Evolutionary conservation across 2,888 invertebrate genomes (phyloP), one percentile per base, ranked within the genome.

Genomic region (Cylloceria caligata): DNA sequence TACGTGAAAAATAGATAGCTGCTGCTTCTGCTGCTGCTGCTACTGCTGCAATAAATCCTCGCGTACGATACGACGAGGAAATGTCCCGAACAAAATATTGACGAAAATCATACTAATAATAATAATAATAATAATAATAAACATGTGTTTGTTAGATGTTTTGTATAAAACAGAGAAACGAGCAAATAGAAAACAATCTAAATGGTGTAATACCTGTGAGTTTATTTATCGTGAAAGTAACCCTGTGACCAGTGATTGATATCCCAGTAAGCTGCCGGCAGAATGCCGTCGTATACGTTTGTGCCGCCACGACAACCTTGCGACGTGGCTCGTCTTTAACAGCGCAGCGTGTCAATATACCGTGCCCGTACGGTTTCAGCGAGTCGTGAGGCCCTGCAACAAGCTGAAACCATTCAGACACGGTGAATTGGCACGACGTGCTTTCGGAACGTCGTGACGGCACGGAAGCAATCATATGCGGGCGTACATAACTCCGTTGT

Each of bases 81-180:
- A 67, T 30, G 42, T 24, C 24, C 60, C 62, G 42, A 64, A 45
- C 27, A 73, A 75, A 73, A 73, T 73, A 62, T 81, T 72, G 80
- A 49, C 57, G n/a, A 69, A 64, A n/a, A 64, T 65, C 74, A 55
- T 67, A 68, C 67, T 72, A 60, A 68, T 76, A 62, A 76, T 60
- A 9, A 77, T 67, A 64, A 49, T 30, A 30, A 47, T 57, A 52
- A 49, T 72, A 77, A 24, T 72, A 47, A 80, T 39, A 68, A 77
- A 81, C 73, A 82, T 75, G 77, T 90, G 89, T 90, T 91, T 90
- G 86, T 88, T 90, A 90, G 90, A 89, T 90, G 90, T 91, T 91
- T 91, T 91, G 88, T 91, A 91, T 90, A 89, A 90, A 90, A 90
- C 86, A 88, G 83, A 86, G 86, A 89, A 87, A 86, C 83, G 87